These are phyloP conservation scores for Tipula unca DNA, from an alignment of 2,888 invertebrate species.

Conservation along the genomic window DNA sequence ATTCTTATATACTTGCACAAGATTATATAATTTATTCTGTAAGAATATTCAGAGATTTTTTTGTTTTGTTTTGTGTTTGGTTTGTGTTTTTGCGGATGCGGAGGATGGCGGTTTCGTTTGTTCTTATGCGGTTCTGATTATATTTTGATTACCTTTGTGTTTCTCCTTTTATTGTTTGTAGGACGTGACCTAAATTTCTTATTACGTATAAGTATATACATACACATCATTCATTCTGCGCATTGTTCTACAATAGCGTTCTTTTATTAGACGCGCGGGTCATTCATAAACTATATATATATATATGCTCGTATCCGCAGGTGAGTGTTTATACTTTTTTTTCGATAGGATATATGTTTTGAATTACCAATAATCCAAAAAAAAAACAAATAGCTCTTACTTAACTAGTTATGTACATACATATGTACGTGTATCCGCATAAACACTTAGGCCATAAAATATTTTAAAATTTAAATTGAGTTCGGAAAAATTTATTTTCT, in stretches of 20 bases:
- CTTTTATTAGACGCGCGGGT: background rate
- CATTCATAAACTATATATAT: background rate
- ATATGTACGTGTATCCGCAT: background rate
- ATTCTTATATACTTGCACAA: background rate
- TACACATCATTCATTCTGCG: background rate
- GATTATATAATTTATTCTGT: background rate
- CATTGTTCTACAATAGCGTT: background rate
- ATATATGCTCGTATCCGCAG: background rate
- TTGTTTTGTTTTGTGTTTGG: background rate
- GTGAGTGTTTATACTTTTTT: background rate
- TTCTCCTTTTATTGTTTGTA: background rate
- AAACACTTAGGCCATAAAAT: background rate
- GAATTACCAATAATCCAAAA: background rate
- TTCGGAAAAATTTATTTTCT: background rate
- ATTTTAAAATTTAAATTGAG: background rate
- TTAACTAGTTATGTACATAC: background rate
- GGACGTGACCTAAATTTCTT: background rate
- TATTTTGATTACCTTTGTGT: conserved; percentile 14
- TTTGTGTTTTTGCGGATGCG: background rate
- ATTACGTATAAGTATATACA: background rate
- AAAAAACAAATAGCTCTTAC: no score
- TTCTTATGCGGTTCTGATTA: background rate
- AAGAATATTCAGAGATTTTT: background rate
- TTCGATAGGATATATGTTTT: background rate
- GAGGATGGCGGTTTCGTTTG: background rate